Conservation (phyloP, 2,797 vertebrate species). For the Myotis myotis region DNA sequence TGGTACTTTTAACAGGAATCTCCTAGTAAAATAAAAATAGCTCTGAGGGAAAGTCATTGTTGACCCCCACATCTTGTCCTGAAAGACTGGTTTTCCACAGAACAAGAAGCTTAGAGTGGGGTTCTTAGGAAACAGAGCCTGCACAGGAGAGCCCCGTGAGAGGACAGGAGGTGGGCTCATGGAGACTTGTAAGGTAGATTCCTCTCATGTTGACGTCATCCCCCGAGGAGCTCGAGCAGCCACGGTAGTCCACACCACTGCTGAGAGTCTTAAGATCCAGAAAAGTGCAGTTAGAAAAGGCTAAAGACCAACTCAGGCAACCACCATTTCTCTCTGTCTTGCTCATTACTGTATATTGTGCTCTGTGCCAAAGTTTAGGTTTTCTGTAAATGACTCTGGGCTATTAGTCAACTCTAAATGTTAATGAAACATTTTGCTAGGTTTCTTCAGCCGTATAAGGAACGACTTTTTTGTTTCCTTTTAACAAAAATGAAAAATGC, state of each 20-base stretch:
- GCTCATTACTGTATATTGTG: fast-evolving
- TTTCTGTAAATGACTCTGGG: not conserved
- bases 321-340: not conserved
- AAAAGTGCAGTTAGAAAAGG: not conserved
- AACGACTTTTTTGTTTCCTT: not conserved
- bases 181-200: not conserved
- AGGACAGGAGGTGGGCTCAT: fast-evolving
- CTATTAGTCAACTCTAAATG: not conserved
- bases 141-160: fast-evolving
- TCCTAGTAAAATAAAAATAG: constrained; percentile 65
- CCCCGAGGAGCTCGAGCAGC: not conserved
- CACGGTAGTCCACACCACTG: too few species aligned
- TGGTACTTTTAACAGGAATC: constrained; percentile 57
- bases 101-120: not conserved
- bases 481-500: not conserved
- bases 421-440: not conserved
- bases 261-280: not conserved
- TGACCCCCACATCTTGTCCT: not conserved
- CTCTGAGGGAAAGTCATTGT: constrained; percentile 30
- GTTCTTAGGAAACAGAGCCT: too few species aligned
- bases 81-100: constrained; percentile 52
- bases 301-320: not conserved
- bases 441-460: not conserved
- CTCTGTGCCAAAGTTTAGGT: not conserved
- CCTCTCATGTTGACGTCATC: not conserved